Conservation (phyloP, 2,888 invertebrate genomes). For the Ecliptopera silaceata region DNA sequence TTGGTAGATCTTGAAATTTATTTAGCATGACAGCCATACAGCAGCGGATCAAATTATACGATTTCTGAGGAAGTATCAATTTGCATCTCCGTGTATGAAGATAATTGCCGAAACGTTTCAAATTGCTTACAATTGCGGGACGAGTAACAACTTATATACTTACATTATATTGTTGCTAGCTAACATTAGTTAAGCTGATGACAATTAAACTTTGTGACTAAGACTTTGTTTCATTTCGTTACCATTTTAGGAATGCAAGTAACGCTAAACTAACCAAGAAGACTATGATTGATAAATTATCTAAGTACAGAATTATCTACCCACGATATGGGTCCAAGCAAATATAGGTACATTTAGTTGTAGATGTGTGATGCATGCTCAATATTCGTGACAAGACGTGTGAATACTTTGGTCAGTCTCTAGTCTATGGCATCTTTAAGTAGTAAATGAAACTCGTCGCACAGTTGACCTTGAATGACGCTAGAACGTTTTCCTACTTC, state of each 20-base stretch:
- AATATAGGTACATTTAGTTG: not conserved
- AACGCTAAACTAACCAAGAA: not conserved
- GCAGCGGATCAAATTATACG: constrained; percentile 16
- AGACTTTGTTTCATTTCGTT: not conserved
- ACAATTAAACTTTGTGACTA: not conserved
- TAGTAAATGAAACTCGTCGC: constrained; percentile 60
- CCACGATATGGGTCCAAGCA: too few relatives aligned
- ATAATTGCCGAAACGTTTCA: constrained; percentile 57
- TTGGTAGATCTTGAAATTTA: not conserved
- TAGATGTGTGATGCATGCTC: not conserved
- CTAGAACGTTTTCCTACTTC: constrained; percentile 77
- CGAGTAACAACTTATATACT: not conserved
- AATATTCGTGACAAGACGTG: not conserved
- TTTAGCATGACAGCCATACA: constrained; percentile 16
- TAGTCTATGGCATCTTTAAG: constrained; percentile 42
- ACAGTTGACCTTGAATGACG: constrained; percentile 73
- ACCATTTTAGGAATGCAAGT: not conserved
- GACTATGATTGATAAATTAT: constrained; percentile 2
- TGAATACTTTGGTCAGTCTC: constrained; percentile 15
- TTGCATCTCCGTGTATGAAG: constrained; percentile 34
- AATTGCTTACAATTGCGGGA: constrained; percentile 60
- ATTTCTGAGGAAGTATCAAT: constrained; percentile 33
- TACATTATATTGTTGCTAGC: not conserved
- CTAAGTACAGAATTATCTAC: too few relatives aligned
- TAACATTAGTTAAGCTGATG: not conserved